A percentile compares a stretch with the other conserved stretches of the same genome.
These are phyloP conservation scores for Drosophila equinoxialis DNA, from an alignment of 1,140 invertebrate genomes.

Conservation along the genomic window DNA sequence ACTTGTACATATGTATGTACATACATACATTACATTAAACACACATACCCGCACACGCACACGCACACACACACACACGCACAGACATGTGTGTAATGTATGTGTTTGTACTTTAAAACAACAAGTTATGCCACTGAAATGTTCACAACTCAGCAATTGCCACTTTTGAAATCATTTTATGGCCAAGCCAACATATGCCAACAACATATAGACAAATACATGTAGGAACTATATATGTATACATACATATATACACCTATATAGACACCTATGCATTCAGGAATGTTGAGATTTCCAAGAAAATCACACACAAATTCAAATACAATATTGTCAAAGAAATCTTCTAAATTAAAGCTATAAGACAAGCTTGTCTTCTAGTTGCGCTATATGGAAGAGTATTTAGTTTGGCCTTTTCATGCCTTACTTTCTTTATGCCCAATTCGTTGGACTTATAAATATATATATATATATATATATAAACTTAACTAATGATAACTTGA, in stretches of 20 bases:
- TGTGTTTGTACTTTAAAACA: conserved; percentile 24
- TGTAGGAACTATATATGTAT: background rate
- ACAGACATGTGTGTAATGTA: conserved; percentile 20
- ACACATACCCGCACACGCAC: conserved; percentile 18
- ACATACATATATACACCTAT: background rate
- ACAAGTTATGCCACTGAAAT: conserved; percentile 40
- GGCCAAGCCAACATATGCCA: background rate
- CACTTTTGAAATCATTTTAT: conserved; percentile 35
- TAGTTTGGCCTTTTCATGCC: no score
- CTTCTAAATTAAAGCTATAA: no score
- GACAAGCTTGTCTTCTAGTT: no score
- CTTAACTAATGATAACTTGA: no score
- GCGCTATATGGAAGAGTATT: no score
- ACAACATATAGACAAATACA: background rate
- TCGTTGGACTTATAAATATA: no score
- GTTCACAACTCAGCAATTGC: conserved; percentile 26
- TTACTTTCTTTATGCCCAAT: no score
- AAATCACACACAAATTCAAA: no score
- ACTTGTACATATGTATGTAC: conserved; percentile 23
- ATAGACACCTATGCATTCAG: no score
- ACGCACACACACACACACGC: conserved; percentile 16
- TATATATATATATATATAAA: no score
- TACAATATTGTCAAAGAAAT: background rate
- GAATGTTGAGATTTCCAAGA: no score
- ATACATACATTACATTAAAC: background rate